Base-by-base conservation (phyloP, 2,888 invertebrate genomes). In the Malthinus seriepunctatus region DNA sequence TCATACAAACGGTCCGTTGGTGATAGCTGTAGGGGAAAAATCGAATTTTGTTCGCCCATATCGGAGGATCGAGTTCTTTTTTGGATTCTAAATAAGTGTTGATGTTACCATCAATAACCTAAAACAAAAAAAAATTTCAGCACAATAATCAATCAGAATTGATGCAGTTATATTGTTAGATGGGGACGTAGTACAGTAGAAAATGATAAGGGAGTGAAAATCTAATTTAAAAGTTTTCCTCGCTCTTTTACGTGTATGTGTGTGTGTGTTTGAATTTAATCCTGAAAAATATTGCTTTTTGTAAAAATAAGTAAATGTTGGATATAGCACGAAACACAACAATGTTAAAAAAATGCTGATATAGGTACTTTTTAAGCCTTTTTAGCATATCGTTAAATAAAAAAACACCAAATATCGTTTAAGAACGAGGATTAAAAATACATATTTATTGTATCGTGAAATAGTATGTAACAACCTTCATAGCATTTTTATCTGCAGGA, bases 11-110 rank as follows among this genome's bases (percentile, higher is more conserved):
- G 0, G 93, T 95, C 61, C 94, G 84, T 8, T 87, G 86, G 73
- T 91, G 89, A 64, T 87, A 86, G 76, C 92, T 92, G 83, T 90
- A 90, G 0, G 95, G 95, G 58, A 93, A 84, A 78, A 95, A 90
- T 44, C 95, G 87, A 56, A 95, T 82, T 78, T 88, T 88, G 67
- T 88, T 89, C 10, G 93, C 94, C 84, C 93, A 91, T 66, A 95
- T 87, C 33, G 93, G 89, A 11, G 93, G 92, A 63, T 90, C 88
- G 69, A 94, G 81, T 47, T 87, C 86, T 65, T 87, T 84, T 76
- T 92, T 88, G 67, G 88, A 86, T 70, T 90, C 89, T 65, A 91
- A 80, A 76, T 93, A 93, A 9, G 94, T 93, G 78, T 95, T 93
- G 47, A 85, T 86, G 79, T 95, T 95, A 45, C 91, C 95, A 31